Percentiles rank a stretch among this genome's conserved stretches.
These are phyloP conservation scores for Spondyliosoma cantharus DNA, from an alignment of 2,797 vertebrate species.

Conservation along the genomic window DNA sequence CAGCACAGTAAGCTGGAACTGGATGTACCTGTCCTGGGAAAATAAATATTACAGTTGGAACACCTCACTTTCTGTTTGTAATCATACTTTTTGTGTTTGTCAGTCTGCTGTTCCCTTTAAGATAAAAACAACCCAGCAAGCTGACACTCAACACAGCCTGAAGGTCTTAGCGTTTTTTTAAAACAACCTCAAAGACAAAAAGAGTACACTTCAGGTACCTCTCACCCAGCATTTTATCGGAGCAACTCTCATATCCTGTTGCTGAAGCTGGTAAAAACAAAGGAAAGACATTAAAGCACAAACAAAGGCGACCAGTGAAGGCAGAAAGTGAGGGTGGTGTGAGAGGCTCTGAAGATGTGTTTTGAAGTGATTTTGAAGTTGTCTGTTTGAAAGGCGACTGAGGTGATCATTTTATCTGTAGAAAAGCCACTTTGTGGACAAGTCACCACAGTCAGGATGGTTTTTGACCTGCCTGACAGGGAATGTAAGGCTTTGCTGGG, in stretches of 20 bases:
- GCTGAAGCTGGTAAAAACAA: neutral
- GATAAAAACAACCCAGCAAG: no score
- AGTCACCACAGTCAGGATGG: neutral
- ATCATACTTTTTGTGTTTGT: no score
- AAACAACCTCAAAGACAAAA: neutral
- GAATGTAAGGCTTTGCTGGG: neutral
- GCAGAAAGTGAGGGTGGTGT: neutral
- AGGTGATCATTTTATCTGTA: neutral
- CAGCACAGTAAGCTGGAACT: no score
- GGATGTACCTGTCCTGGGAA: no score
- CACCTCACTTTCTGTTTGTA: neutral
- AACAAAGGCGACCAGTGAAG: neutral
- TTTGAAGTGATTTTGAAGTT: neutral
- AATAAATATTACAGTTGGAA: no score
- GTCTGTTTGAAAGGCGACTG: neutral
- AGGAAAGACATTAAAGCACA: neutral
- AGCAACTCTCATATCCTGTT: neutral
- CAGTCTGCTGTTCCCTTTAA: neutral
- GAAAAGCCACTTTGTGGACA: neutral
- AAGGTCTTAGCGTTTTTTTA: no score
- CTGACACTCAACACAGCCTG: no score
- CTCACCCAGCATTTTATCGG: neutral
- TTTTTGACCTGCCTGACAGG: neutral
- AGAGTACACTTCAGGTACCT: no score
- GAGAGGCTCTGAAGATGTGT: neutral